A percentile compares a stretch with the other conserved stretches of the same genome.
Evolutionary conservation across 1,140 invertebrate species (phyloP).

Genomic region (Octopus bimaculoides): DNA sequence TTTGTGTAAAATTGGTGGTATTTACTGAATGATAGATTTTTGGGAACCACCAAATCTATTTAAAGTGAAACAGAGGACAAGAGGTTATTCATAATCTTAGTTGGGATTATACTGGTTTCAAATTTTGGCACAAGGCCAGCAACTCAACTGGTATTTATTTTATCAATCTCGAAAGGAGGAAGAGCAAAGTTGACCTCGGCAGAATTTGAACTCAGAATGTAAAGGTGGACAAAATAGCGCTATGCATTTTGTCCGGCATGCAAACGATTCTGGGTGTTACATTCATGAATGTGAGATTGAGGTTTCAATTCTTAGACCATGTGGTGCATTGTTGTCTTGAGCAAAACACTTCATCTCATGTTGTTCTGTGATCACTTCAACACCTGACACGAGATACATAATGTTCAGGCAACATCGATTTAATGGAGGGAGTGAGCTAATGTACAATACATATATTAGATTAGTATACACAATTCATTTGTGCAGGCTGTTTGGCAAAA

Average conservation of each 20-base stretch:
- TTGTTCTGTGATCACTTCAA: too few species aligned
- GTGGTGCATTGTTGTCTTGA: too few species aligned
- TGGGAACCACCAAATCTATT: conserved; percentile 3
- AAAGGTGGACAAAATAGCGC: neutral
- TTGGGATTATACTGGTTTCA: neutral
- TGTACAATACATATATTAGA: too few species aligned
- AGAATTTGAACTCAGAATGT: neutral
- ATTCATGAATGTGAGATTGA: neutral
- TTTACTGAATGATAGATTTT: neutral
- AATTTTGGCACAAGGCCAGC: neutral
- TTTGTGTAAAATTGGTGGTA: neutral
- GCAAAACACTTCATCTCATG: too few species aligned
- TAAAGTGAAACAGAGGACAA: neutral
- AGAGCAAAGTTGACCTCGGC: neutral
- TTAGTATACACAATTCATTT: too few species aligned
- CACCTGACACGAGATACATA: too few species aligned
- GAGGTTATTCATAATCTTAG: neutral
- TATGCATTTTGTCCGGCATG: neutral
- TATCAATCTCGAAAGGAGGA: neutral
- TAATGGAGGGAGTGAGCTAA: too few species aligned
- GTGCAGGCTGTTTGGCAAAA: too few species aligned
- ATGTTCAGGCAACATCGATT: too few species aligned
- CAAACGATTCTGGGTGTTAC: neutral
- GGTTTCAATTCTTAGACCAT: too few species aligned
- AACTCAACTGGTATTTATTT: neutral